phyloP scores from a whole-genome alignment of 2,113 vertebrate species.

The Otocyon megalotis region DNA sequence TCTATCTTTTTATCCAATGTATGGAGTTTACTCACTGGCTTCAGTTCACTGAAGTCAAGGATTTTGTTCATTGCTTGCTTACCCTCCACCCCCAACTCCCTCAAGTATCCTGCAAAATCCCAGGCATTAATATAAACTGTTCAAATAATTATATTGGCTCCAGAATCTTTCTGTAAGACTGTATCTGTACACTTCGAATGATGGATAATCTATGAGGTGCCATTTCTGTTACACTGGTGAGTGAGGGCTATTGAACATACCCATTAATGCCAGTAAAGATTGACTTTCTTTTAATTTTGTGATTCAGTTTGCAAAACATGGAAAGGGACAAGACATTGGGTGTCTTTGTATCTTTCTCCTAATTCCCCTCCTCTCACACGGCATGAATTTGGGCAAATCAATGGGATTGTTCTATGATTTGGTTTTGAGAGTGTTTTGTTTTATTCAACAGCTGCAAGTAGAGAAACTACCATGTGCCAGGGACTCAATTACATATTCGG shows the following conservation, averaged over 20 bases:
- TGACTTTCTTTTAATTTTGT: background rate
- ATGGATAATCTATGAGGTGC: background rate
- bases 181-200: background rate
- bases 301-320: background rate
- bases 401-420: background rate
- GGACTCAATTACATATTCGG: background rate
- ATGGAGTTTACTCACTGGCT: background rate
- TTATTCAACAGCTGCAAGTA: background rate
- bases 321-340: background rate
- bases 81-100: accelerated
- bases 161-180: background rate
- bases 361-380: background rate
- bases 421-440: background rate
- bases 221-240: background rate
- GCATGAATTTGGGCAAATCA: background rate
- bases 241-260: background rate
- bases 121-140: background rate
- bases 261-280: background rate
- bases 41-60: background rate
- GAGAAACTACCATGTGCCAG: background rate
- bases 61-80: background rate
- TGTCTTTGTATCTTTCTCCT: background rate
- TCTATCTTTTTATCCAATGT: background rate
- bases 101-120: background rate
- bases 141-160: background rate